Evolutionary conservation across 2,888 invertebrate genomes (phyloP), one percentile per base, ranked within the genome.

Genomic region (Idaea biselata): DNA sequence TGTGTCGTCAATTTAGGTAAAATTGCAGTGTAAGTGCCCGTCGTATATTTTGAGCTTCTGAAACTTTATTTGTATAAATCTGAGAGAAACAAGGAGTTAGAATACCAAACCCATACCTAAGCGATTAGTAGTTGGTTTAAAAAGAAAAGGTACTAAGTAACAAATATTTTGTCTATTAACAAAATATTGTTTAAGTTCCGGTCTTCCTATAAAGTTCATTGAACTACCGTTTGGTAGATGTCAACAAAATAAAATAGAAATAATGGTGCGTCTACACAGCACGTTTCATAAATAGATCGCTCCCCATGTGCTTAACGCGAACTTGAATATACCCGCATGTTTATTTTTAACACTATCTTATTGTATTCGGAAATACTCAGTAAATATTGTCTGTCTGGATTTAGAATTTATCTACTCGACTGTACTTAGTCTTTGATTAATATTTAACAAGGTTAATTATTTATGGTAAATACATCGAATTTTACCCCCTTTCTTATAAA

Each of bases 321-420:
- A 91, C 91, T 91, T 91, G 88, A 89, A 89, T 88, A 78, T 82
- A 85, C 84, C 82, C 82, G 78, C 75, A 79, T 80, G 86, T 82
- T 83, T 91, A 91, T 89, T 89, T 90, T 84, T 83, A 87, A 79
- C 79, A 81, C 81, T 82, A 82, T 83, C 86, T 87, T 84, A 89
- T 89, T 89, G 88, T 88, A 83, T 83, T 84, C 81, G 79, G 81
- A 84, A 86, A 85, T 83, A 83, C 77, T 76, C 78, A 75, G 83
- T 81, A 70, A 72, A 70, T 68, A 75, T 75, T 69, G 71, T 75
- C 76, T 71, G 70, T 44, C 44, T 44, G 44, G 44, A 44, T 44
- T 44, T 44, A 44, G 14, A 44, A 6, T 44, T 44, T 44, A 11
- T 44, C 44, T 44, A 44, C 44, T 44, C 44, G 44, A 44, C 44